Conservation (phyloP, 2,888 invertebrate genomes). For the Cyclophora albipunctata region DNA sequence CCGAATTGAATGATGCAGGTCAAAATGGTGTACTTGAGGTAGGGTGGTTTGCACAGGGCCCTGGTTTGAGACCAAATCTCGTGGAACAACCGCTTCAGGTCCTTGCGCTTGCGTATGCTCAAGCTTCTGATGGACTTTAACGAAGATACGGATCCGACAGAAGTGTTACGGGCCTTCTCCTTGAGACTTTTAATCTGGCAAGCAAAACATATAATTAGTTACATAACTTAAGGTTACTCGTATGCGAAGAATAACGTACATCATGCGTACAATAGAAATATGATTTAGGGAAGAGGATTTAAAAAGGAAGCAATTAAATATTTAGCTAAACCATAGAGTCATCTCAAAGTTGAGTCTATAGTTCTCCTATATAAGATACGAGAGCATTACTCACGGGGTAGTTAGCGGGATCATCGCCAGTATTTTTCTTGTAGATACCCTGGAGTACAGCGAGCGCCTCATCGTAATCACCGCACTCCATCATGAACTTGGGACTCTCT, state of each 20-base stretch:
- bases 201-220: neutral
- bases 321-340: no score
- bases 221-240: no score
- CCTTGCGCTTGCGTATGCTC: constrained; percentile 82
- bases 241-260: neutral
- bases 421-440: constrained; percentile 82
- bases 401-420: constrained; percentile 79
- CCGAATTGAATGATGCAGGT: constrained; percentile 90
- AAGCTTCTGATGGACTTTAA: constrained; percentile 81
- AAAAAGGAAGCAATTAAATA: no score
- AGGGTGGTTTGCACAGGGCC: constrained; percentile 82
- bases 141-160: constrained; percentile 77
- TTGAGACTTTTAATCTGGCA: constrained; percentile 80
- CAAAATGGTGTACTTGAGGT: constrained; percentile 83
- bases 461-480: constrained; percentile 86
- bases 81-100: constrained; percentile 78
- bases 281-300: neutral
- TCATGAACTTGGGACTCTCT: constrained; percentile 88
- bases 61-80: constrained; percentile 86
- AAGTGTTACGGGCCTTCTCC: constrained; percentile 79
- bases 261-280: neutral
- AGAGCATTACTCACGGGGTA: constrained; percentile 78
- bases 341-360: no score
- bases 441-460: constrained; percentile 82
- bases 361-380: no score